phyloP scores from a whole-genome alignment of 1,140 invertebrate species.

The Kradibia gibbosae region DNA sequence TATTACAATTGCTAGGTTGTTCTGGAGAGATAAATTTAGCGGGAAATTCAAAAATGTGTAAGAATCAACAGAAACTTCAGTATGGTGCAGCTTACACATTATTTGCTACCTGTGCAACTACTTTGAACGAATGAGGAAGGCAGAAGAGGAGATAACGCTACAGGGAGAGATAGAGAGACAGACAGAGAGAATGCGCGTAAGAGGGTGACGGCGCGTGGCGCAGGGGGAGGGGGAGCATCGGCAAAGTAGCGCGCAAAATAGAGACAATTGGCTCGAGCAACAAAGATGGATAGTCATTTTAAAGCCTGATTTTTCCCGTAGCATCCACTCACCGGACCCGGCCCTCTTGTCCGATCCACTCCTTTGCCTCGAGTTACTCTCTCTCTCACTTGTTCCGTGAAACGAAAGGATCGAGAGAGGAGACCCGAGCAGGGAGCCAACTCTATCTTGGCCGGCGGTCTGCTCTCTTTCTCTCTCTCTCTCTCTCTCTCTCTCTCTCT shows the following conservation, averaged over 20 bases:
- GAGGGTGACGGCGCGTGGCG: background rate
- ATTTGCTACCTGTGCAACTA: slow-evolving; percentile 20
- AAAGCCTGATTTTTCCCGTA: slow-evolving; percentile 48
- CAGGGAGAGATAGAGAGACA: background rate
- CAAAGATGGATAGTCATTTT: slow-evolving; percentile 32
- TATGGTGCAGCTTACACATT: background rate
- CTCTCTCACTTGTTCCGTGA: slow-evolving; percentile 1
- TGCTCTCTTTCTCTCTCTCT: slow-evolving; percentile 21
- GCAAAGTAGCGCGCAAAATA: background rate
- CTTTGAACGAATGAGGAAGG: background rate
- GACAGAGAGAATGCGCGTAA: background rate
- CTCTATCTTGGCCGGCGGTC: slow-evolving; percentile 12
- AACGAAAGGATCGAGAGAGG: slow-evolving; percentile 24
- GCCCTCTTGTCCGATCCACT: background rate
- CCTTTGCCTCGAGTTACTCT: background rate
- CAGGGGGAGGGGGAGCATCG: background rate
- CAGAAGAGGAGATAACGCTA: too few species aligned
- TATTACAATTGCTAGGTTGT: too few species aligned
- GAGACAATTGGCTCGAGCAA: background rate
- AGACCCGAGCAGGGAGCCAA: slow-evolving; percentile 8
- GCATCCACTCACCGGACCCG: slow-evolving; percentile 42
- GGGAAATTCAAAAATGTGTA: slow-evolving; percentile 3
- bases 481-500: slow-evolving; percentile 3
- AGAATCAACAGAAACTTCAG: background rate
- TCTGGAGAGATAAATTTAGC: background rate